Evolutionary conservation across 2,888 invertebrate genomes (phyloP), one percentile per base, ranked within the genome.

Genomic region (Meganola albula): DNA sequence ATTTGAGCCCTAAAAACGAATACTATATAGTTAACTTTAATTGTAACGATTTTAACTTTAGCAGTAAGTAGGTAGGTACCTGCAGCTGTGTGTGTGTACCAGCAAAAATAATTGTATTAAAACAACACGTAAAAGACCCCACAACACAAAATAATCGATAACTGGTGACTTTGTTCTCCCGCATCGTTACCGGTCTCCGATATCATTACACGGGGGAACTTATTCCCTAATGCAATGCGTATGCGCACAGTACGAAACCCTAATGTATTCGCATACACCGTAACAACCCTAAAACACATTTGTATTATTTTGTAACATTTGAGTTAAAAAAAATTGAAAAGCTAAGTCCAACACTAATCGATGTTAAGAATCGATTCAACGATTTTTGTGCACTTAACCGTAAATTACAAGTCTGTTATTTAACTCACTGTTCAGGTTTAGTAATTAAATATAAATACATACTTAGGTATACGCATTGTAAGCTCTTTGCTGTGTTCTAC

Each of bases 381-480:
- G 71, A 78, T 73, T 74, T 80, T 74, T 59, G 68, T 72, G 63
- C 60, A 71, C 66, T 74, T 71, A n/a, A 70, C 65, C 63, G 55
- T 59, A 45, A 37, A 37, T 41, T 40, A 45, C 42, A 31, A 37
- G 38, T 48, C 45, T 48, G 49, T 53, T 60, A 50, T 48, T 61
- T 64, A 53, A 53, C 59, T 62, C 65, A 61, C 38, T 48, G 33
- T 7, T 54, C 63, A 47, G 52, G 61, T 65, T 64, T 58, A n/a
- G n/a, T n/a, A 68, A 73, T 70, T 70, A 65, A 62, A 59, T 60
- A 51, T n/a, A n/a, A n/a, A n/a, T n/a, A n/a, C n/a, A n/a, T n/a
- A n/a, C n/a, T n/a, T n/a, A n/a, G n/a, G n/a, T n/a, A n/a, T n/a
- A n/a, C n/a, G 50, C 53, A 47, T 40, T 41, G 46, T 41, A 54